A percentile compares a stretch with the other conserved stretches of the same genome.
These are phyloP conservation scores for Pangasius larnaudii DNA, from an alignment of 2,797 vertebrate species.

Conservation along the genomic window DNA sequence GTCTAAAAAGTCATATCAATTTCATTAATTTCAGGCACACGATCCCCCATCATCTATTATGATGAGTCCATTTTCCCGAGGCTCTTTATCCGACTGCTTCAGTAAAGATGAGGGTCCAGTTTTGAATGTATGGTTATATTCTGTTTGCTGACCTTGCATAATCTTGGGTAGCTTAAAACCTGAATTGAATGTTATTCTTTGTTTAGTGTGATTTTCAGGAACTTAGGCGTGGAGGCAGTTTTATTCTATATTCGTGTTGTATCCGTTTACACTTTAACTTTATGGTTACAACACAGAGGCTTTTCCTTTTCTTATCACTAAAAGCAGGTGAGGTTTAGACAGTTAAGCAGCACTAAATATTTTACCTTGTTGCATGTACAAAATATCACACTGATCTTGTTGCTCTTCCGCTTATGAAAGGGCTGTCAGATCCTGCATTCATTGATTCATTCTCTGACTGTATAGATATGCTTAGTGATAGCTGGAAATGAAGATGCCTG, in stretches of 20 bases:
- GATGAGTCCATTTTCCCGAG: constrained; percentile 2
- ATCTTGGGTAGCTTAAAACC: neutral
- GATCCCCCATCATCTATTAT: constrained; percentile 25
- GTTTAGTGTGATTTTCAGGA: neutral
- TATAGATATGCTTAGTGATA: constrained; percentile 55
- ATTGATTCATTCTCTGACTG: constrained; percentile 54
- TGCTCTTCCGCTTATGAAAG: constrained; percentile 61
- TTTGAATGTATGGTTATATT: neutral
- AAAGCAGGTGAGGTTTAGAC: constrained; percentile 43
- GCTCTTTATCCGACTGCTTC: neutral
- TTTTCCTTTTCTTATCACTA: neutral
- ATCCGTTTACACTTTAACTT: neutral
- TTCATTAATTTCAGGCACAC: constrained; percentile 30
- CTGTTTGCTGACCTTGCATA: neutral
- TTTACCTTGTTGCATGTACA: constrained; percentile 56
- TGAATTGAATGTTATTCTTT: neutral
- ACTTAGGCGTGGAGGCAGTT: neutral
- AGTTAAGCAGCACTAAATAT: constrained; percentile 50
- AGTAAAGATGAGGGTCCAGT: neutral
- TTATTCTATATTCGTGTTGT: neutral
- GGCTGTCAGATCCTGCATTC: constrained; percentile 56
- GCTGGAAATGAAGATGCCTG: constrained; percentile 58
- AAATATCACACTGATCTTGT: constrained; percentile 59
- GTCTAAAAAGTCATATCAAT: constrained; percentile 44
- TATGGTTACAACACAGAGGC: neutral